phyloP scores from a whole-genome alignment of 2,888 invertebrate genomes.

The Polylopha cassiicola region DNA sequence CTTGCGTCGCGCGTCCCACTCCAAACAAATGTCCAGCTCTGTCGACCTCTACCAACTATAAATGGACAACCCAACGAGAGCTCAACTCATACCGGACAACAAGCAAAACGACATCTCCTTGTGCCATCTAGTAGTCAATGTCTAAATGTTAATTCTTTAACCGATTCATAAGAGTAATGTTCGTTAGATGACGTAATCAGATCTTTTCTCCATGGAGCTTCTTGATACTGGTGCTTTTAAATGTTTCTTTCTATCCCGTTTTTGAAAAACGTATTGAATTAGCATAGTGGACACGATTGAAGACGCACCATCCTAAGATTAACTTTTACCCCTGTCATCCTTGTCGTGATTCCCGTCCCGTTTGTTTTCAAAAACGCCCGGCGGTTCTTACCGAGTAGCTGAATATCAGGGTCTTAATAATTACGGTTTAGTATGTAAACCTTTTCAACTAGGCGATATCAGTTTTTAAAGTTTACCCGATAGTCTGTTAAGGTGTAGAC shows the following conservation, averaged over 20 bases:
- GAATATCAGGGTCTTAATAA: conserved; percentile 61
- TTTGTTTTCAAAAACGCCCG: conserved; percentile 22
- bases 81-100: background rate
- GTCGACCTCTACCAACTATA: conserved; percentile 62
- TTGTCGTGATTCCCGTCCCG: conserved; percentile 21
- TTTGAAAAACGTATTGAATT: conserved; percentile 3
- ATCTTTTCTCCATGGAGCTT: conserved; percentile 17
- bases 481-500: conserved; percentile 38
- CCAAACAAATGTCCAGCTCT: conserved; percentile 42
- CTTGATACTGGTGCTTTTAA: conserved; percentile 19
- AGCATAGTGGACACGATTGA: conserved; percentile 8
- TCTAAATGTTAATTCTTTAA: conserved; percentile 11
- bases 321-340: no score
- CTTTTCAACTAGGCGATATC: conserved; percentile 47
- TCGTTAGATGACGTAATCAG: conserved; percentile 7
- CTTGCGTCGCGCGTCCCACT: conserved; percentile 52
- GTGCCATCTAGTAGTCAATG: conserved; percentile 7
- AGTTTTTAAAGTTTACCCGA: conserved; percentile 37
- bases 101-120: background rate
- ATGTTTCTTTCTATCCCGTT: conserved; percentile 5
- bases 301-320: no score
- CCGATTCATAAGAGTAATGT: conserved; percentile 7
- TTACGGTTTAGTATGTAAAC: conserved; percentile 50
- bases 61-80: conserved; percentile 21
- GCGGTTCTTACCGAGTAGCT: conserved; percentile 45